Evolutionary conservation across 2,113 vertebrate genomes (phyloP).

Genomic region (Galbula dea): DNA sequence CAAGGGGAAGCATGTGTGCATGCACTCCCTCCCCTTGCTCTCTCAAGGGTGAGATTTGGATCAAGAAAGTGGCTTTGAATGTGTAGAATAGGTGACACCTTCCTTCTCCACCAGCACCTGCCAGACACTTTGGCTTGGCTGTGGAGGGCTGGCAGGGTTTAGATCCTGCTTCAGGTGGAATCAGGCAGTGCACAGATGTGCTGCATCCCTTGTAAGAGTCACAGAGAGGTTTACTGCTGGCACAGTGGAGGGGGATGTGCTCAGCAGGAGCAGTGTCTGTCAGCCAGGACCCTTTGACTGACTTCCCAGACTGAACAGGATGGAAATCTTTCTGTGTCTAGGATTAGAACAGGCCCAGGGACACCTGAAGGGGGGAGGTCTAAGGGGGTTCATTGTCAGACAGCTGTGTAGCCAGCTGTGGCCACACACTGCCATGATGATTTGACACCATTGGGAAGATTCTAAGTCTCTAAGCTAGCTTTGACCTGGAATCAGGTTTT

Average conservation of each 20-base stretch:
- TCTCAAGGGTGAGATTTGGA: neutral
- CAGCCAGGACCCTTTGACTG: neutral
- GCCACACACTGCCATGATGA: no score
- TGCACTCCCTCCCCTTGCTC: neutral
- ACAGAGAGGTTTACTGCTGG: neutral
- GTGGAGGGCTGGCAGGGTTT: neutral
- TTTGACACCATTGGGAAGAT: neutral
- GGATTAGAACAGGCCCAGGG: neutral
- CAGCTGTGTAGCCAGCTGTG: neutral
- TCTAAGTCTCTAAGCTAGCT: neutral
- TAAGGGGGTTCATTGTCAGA: neutral
- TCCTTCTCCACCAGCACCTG: neutral
- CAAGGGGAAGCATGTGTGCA: neutral
- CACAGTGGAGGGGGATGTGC: neutral
- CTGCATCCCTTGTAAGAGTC: neutral
- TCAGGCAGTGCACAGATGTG: neutral
- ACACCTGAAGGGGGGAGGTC: neutral
- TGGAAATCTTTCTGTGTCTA: neutral
- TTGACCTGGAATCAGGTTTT: neutral
- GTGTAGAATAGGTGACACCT: neutral
- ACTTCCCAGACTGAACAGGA: neutral
- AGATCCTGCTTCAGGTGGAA: neutral
- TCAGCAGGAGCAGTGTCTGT: neutral
- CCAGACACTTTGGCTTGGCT: fast-evolving
- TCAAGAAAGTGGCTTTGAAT: neutral